Evolutionary conservation across 1,140 invertebrate genomes (phyloP), one percentile per base, ranked within the genome.

Genomic region (Homarus americanus): DNA sequence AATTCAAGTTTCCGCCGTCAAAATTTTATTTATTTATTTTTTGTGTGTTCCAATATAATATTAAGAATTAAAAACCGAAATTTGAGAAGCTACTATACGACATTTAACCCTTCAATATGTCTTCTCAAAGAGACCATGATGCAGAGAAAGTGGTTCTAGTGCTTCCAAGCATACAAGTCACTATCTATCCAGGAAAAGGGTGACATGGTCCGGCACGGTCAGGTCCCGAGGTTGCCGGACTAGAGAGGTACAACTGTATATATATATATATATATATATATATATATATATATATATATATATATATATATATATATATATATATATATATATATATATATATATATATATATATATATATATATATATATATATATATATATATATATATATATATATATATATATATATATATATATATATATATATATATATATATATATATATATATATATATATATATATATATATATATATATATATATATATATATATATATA

Each of bases 391-490:
- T 9, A 75, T 9, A 75, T 9, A 75, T 9, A 75, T 9, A 75
- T 9, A 75, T 9, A 2, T 9, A 2, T 9, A 75, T 9, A 75
- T 9, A 75, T 9, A 9, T 34, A 75, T 75, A 75, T 75, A 75
- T 75, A 75, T 75, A 75, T 75, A 75, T 75, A 75, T 75, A 75
- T 75, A 75, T 75, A 75, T 75, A 75, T 75, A 75, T 2, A 75
- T 75, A 75, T 75, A 75, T 75, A 75, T 75, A 75, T 75, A 75
- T 75, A 75, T 75, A 76, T 76, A 76, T 76, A 76, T 76, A 76
- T 76, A 76, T 76, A 53, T 7, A 38, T 80, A 40, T 38, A 76
- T 76, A 76, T 38, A 76, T 7, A 76, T 28, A 76, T 38, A 76
- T 36, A 34, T 76, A 76, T 76, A 28, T 76, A 28, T 0, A 76